phyloP scores from a whole-genome alignment of 2,113 vertebrate genomes.

The Pseudolaguvia tuberculata region DNA sequence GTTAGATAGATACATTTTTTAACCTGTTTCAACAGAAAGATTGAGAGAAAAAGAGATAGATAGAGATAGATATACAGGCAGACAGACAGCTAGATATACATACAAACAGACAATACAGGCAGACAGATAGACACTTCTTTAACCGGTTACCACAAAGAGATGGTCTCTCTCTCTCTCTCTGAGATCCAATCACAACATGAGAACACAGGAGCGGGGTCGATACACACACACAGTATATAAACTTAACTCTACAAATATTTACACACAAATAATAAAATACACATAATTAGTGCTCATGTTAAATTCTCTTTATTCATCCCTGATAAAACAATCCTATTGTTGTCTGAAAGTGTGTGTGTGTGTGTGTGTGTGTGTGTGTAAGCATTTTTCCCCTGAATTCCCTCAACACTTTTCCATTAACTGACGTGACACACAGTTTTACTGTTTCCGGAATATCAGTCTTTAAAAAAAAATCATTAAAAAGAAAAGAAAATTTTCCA shows the following conservation, averaged over 20 bases:
- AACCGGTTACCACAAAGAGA: too few species aligned
- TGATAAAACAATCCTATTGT: constrained; percentile 63
- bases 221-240: neutral
- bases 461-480: constrained; percentile 53
- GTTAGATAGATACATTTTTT: neutral
- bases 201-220: neutral
- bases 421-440: neutral
- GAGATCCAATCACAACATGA: too few species aligned
- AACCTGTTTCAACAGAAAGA: too few species aligned
- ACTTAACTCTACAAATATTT: neutral
- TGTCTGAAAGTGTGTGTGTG: constrained; percentile 6
- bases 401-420: neutral
- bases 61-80: neutral
- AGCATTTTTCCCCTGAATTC: neutral
- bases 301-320: constrained; percentile 72
- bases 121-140: too few species aligned
- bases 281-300: constrained; percentile 53
- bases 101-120: too few species aligned
- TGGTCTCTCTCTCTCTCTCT: neutral
- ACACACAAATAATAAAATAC: neutral
- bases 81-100: neutral
- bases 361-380: neutral
- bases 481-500: constrained; percentile 59
- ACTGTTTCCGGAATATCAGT: neutral
- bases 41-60: too few species aligned